Evolutionary conservation across 2,888 invertebrate species (phyloP).

Genomic region (Noctua janthe): DNA sequence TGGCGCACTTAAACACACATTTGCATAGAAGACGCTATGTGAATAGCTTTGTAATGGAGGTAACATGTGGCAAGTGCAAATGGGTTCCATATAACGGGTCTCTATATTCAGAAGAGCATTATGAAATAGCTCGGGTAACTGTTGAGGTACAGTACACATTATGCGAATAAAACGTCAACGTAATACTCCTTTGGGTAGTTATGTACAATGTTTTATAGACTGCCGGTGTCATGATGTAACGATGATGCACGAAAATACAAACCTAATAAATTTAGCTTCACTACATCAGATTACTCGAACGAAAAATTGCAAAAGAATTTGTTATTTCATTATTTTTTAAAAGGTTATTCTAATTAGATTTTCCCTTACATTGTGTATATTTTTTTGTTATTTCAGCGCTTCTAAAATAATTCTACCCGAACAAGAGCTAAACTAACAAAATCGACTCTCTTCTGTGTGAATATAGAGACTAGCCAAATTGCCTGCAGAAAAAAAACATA

Average conservation of each 20-base stretch:
- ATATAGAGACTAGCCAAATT: background rate
- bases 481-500: background rate
- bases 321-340: constrained; percentile 5
- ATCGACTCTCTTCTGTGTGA: background rate
- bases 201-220: constrained; percentile 33
- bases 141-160: constrained; percentile 60
- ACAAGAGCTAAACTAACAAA: background rate
- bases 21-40: constrained; percentile 81
- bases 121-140: constrained; percentile 74
- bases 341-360: background rate
- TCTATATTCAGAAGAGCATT: constrained; percentile 76
- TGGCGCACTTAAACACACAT: constrained; percentile 81
- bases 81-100: constrained; percentile 84
- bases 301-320: constrained; percentile 19
- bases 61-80: constrained; percentile 83
- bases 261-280: constrained; percentile 35
- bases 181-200: constrained; percentile 25
- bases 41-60: constrained; percentile 82
- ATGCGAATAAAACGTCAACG: constrained; percentile 50
- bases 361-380: background rate
- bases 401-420: background rate
- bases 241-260: constrained; percentile 57
- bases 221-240: constrained; percentile 37
- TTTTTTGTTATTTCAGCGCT: background rate
- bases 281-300: constrained; percentile 8